phyloP scores from a whole-genome alignment of 1,140 invertebrate genomes.

The Dreissena polymorpha region DNA sequence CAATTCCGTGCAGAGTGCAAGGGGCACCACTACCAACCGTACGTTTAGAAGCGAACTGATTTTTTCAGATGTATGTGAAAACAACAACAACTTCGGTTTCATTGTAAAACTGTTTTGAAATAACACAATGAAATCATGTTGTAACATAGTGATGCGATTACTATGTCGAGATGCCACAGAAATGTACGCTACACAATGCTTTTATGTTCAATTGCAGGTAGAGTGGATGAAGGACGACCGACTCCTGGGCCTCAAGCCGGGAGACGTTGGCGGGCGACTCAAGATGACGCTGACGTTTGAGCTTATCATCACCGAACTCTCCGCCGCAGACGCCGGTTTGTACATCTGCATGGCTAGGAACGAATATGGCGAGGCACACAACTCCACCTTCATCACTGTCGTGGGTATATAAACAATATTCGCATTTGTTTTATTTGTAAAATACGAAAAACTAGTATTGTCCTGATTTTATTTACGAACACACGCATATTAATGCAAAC shows the following conservation, averaged over 20 bases:
- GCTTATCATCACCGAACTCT: conserved; percentile 58
- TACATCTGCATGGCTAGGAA: conserved; percentile 71
- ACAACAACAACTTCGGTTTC: no score
- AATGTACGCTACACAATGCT: not conserved
- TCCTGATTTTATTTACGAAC: no score
- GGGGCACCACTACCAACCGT: conserved; percentile 40
- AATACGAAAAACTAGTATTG: no score
- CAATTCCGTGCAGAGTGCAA: conserved; percentile 41
- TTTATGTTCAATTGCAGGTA: conserved; percentile 17
- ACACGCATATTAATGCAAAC: no score
- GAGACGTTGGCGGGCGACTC: conserved; percentile 55
- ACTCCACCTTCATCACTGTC: conserved; percentile 58
- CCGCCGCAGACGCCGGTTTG: conserved; percentile 58
- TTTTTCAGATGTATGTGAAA: no score
- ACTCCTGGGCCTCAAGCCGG: conserved; percentile 82
- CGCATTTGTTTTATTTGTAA: no score
- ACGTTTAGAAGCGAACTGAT: conserved; percentile 7
- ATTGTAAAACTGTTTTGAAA: no score
- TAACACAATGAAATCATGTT: no score
- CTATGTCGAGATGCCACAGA: no score
- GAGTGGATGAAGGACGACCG: conserved; percentile 95
- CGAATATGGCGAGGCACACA: conserved; percentile 61
- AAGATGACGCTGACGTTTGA: conserved; percentile 50
- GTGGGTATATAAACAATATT: conserved; percentile 60
- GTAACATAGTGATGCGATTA: no score